phyloP scores from a whole-genome alignment of 2,113 vertebrate genomes.

The rabbit (Oryctolagus cuniculus) region mOryCun1.1 NC_091447.1:44805501-44806000 shows the following conservation, averaged over 20 bases:
- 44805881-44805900: not conserved
- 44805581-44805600: not conserved
- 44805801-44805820: not conserved
- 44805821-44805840: not conserved
- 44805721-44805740: slow-evolving; percentile 8
- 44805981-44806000: not conserved
- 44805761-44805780: not conserved
- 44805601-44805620: not conserved
- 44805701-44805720: not conserved
- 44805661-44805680: not conserved
- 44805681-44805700: not conserved
- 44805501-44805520: not conserved
- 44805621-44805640: not conserved
- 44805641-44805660: not conserved
- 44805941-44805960: not conserved
- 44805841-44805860: not conserved
- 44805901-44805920: not conserved
- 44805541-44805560: not conserved
- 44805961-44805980: not conserved
- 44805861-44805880: not conserved
- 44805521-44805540: not conserved
- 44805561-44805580: not conserved
- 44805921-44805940: not conserved
- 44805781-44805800: not conserved
- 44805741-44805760: slow-evolving; percentile 58